Evolutionary conservation across 2,797 vertebrate genomes (phyloP).

Genomic region (Acipenser oxyrinchus): DNA sequence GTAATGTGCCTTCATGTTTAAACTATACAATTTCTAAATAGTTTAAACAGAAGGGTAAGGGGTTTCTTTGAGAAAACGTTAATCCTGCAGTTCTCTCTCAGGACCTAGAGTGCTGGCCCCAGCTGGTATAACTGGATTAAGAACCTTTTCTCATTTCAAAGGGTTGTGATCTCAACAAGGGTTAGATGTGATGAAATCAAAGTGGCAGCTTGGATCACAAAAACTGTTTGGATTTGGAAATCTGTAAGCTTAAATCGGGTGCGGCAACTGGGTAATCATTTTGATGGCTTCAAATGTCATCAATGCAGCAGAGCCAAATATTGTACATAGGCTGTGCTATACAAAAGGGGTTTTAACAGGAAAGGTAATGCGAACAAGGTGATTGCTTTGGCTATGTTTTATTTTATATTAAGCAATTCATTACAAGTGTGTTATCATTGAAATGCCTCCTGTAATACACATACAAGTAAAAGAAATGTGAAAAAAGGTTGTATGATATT

Average conservation of each 20-base stretch:
- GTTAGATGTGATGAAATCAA: conserved; percentile 93
- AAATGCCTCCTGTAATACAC: no score
- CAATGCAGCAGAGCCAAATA: conserved; percentile 8
- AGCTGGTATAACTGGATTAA: conserved; percentile 84
- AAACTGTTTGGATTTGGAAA: conserved; percentile 67
- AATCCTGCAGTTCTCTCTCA: conserved; percentile 65
- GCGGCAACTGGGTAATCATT: conserved; percentile 42
- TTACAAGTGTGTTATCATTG: no score
- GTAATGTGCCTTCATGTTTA: conserved; percentile 1
- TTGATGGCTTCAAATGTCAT: conserved; percentile 33
- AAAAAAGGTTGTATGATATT: no score
- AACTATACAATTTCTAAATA: conserved; percentile 14
- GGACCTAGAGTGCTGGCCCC: conserved; percentile 60
- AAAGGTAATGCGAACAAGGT: no score
- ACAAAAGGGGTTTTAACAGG: no score
- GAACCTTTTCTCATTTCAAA: conserved; percentile 90
- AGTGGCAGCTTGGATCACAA: conserved; percentile 84
- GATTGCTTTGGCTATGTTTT: no score
- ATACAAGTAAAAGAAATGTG: no score
- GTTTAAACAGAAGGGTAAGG: conserved; percentile 24
- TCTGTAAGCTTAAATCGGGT: conserved; percentile 45
- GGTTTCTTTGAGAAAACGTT: conserved; percentile 55
- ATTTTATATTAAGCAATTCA: no score
- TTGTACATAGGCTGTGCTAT: not conserved
- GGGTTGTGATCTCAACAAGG: conserved; percentile 89